Base-by-base conservation (phyloP, 2,797 vertebrate genomes). In the Cichlasoma orientale region DNA sequence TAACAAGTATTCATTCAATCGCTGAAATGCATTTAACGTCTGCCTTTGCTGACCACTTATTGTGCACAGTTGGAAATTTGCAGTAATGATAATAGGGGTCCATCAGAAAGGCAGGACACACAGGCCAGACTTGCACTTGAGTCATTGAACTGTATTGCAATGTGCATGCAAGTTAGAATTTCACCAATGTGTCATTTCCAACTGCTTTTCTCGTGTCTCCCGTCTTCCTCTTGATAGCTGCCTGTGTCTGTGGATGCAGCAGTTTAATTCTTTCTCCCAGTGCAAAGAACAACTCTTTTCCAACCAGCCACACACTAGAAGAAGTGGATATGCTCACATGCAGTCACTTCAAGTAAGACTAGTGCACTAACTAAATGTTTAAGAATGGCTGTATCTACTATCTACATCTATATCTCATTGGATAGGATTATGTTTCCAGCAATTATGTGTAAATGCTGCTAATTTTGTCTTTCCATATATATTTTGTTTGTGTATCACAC, bases 91-190 rank as follows among this genome's bases (percentile, higher is more conserved):
- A 85, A 89, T 83, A 80, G 87, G 56, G 33, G 70, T 73, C 72
- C 70, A 79, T 79, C 77, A 81, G n/a, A 82, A 81, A 72, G 47
- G 73, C 77, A 87, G 54, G 57, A 31, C 78, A 77, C 16, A 7
- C 54, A 77, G 75, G 84, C 85, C 82, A 82, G 58, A 71, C 59
- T 57, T 70, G 73, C 71, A 79, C 83, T 89, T 81, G 84, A 86
- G 83, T 77, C 74, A 56, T 18, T 75, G 2, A 0, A 16, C 70
- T 55, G 38, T 55, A 38, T 56, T 33, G 9, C 18, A 41, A 56
- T 23, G 75, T 31, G 59, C 21, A n/a, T 31, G 44, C 38, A 36
- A 47, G 23, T 44, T 23, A 23, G 18, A 27, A 12, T 19, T 27
- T 38, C 38, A 19, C 21, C 27, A 11, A n/a, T 58, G 18, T 27